Percentiles rank a stretch among this genome's conserved stretches.
Conservation (phyloP, 2,797 vertebrate genomes). For the Emydoidea blandingii region DNA sequence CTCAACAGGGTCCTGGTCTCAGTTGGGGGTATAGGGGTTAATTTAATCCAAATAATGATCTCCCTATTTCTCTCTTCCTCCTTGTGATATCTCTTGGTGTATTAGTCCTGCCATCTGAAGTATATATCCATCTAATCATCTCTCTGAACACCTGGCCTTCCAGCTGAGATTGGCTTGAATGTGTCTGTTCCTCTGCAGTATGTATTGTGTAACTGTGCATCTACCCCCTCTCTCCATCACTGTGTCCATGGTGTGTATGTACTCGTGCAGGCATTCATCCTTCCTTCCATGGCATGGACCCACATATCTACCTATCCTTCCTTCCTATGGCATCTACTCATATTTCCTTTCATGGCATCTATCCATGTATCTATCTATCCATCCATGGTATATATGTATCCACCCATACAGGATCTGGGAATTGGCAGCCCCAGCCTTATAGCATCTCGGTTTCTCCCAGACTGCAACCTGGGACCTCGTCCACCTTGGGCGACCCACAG, state of each 20-base stretch:
- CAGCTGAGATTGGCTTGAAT: neutral
- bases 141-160: neutral
- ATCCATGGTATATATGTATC: neutral
- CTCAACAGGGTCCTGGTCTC: neutral
- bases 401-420: neutral
- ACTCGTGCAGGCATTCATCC: too few species aligned
- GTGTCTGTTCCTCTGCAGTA: neutral
- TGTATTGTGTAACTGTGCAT: too few species aligned
- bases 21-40: neutral
- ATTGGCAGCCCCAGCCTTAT: neutral
- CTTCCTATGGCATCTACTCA: neutral
- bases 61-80: neutral
- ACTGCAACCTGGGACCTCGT: neutral
- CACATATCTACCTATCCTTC: too few species aligned
- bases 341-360: neutral
- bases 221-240: neutral
- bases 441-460: neutral
- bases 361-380: neutral
- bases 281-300: neutral
- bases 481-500: neutral
- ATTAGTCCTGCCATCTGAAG: neutral
- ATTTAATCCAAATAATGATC: neutral
- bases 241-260: neutral
- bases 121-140: neutral
- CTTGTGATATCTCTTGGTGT: neutral